Conservation (phyloP, 37 sponge, comb jelly and placozoan species). For the Mnemiopsis leidyi region DNA sequence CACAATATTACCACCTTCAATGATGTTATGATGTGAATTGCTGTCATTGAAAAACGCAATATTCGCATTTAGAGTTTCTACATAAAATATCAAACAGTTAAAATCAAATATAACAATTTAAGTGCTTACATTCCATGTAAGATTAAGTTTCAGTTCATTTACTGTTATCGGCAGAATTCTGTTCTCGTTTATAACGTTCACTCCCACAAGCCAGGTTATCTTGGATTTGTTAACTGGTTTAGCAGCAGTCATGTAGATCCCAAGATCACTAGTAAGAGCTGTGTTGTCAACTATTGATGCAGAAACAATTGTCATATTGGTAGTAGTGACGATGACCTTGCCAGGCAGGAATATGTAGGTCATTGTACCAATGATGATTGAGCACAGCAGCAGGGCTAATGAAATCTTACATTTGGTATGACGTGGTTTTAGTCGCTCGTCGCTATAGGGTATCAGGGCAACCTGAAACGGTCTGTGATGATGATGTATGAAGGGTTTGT, state of each 20-base stretch:
- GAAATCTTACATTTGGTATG: not conserved
- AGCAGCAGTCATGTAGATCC: too few relatives aligned
- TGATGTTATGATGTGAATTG: too few relatives aligned
- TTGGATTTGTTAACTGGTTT: not conserved
- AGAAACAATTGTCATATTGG: not conserved
- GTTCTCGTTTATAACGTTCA: not conserved
- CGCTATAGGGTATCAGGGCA: constrained; percentile 53
- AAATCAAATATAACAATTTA: too few relatives aligned
- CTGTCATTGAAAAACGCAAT: too few relatives aligned
- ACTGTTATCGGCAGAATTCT: not conserved
- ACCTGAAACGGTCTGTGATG: constrained; percentile 40
- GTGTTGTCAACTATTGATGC: not conserved
- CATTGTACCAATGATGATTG: not conserved
- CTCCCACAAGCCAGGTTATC: not conserved
- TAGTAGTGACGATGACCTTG: not conserved
- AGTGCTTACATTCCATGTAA: constrained; percentile 10
- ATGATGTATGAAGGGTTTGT: too few relatives aligned
- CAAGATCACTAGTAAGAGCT: too few relatives aligned
- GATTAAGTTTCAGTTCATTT: not conserved
- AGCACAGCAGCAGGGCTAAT: constrained; percentile 9
- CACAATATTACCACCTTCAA: too few relatives aligned
- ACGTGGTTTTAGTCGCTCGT: constrained; percentile 49
- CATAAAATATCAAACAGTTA: too few relatives aligned
- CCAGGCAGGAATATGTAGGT: constrained; percentile 38
- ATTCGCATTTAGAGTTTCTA: too few relatives aligned